phyloP scores from a whole-genome alignment of 2,888 invertebrate species.

The Panopea generosa region DNA sequence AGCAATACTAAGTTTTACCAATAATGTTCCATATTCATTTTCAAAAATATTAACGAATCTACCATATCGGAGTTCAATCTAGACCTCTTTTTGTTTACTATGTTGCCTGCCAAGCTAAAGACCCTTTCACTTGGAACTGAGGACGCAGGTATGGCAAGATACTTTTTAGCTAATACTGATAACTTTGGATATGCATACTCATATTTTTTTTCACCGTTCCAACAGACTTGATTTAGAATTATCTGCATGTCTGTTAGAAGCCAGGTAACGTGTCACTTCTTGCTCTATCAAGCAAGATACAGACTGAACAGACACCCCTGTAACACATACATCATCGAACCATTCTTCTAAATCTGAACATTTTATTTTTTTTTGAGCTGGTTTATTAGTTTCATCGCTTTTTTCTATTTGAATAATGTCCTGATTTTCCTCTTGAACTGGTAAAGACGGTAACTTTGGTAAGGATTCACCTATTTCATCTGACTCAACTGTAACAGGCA shows the following conservation, averaged over 20 bases:
- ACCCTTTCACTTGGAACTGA: too few species aligned
- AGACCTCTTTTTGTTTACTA: slow-evolving; percentile 21
- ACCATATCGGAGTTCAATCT: slow-evolving; percentile 23
- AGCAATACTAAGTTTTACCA: too few species aligned
- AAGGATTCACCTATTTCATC: too few species aligned
- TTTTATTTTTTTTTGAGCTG: slow-evolving; percentile 10
- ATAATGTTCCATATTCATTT: slow-evolving; percentile 22
- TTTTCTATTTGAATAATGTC: too few species aligned
- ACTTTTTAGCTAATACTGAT: slow-evolving; percentile 19
- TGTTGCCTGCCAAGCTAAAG: too few species aligned
- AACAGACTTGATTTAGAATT: slow-evolving; percentile 8
- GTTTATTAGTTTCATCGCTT: background rate
- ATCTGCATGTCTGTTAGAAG: background rate
- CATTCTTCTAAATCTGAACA: slow-evolving; percentile 42
- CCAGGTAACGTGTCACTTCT: slow-evolving; percentile 24
- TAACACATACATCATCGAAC: slow-evolving; percentile 46
- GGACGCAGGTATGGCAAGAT: slow-evolving; percentile 29
- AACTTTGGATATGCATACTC: slow-evolving; percentile 19
- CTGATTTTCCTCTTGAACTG: too few species aligned
- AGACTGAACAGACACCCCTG: slow-evolving; percentile 3
- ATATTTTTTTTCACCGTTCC: slow-evolving; percentile 38
- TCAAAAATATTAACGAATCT: too few species aligned
- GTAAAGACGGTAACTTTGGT: too few species aligned
- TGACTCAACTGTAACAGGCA: too few species aligned
- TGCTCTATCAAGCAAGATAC: slow-evolving; percentile 6